These are phyloP conservation scores for Lithodes maja DNA, from an alignment of 2,888 invertebrate genomes.

Conservation along the genomic window DNA sequence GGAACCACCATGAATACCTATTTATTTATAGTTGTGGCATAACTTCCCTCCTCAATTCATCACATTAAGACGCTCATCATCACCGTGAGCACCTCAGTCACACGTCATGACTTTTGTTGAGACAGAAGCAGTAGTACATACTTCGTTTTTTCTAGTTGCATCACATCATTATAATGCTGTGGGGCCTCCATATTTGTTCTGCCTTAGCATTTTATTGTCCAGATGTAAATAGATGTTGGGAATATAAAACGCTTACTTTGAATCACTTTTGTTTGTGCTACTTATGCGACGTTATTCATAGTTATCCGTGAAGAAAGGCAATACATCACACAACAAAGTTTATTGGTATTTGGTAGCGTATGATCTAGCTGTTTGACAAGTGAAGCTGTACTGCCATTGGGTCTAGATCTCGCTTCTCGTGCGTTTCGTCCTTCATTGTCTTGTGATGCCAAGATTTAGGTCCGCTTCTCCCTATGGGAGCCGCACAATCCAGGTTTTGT, in stretches of 20 bases:
- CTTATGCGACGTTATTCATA: conserved; percentile 30
- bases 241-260: conserved; percentile 52
- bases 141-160: conserved; percentile 29
- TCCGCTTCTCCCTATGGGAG: conserved; percentile 6
- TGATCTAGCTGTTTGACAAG: not conserved
- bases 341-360: conserved; percentile 19
- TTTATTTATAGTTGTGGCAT: not conserved
- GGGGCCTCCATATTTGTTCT: conserved; percentile 12
- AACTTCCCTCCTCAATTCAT: conserved; percentile 5
- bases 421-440: not conserved
- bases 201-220: conserved; percentile 37
- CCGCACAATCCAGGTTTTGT: not conserved
- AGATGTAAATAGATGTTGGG: conserved; percentile 44
- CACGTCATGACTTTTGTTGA: conserved; percentile 31
- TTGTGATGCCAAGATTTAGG: conserved; percentile 1
- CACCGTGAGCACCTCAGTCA: conserved; percentile 10
- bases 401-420: not conserved
- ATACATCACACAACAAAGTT: not conserved
- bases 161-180: conserved; percentile 1
- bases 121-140: conserved; percentile 16
- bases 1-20: conserved; percentile 29
- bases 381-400: not conserved
- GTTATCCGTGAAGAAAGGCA: conserved; percentile 10
- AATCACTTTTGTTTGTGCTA: conserved; percentile 46
- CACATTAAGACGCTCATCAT: conserved; percentile 23